Percentiles rank a stretch among this genome's conserved stretches.
Evolutionary conservation across 2,888 invertebrate species (phyloP).

Genomic region (Seira musarum): DNA sequence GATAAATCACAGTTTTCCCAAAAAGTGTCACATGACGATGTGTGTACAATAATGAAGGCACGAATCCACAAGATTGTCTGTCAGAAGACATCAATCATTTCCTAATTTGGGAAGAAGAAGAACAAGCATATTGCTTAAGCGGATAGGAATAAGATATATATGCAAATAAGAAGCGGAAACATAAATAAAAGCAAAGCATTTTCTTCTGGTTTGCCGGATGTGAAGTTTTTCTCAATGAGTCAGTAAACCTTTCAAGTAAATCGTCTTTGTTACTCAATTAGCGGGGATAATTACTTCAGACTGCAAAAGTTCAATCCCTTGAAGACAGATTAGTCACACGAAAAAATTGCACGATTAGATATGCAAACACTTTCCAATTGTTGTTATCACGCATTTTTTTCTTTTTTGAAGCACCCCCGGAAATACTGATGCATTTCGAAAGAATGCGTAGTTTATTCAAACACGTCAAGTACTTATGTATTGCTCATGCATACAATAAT

Average conservation of each 20-base stretch:
- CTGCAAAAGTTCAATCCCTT: no score
- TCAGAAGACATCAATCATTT: constrained; percentile 13
- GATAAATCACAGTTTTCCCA: no score
- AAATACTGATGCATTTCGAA: background rate
- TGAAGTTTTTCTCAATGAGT: background rate
- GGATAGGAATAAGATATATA: background rate
- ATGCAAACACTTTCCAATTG: no score
- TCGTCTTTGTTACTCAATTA: no score
- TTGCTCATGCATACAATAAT: background rate
- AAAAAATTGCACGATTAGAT: no score
- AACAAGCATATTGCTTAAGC: constrained; percentile 20
- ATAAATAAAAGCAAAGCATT: background rate
- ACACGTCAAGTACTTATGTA: background rate
- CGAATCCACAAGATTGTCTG: background rate
- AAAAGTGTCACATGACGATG: no score
- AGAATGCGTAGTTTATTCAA: background rate
- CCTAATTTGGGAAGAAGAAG: constrained; percentile 42
- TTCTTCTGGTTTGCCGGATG: constrained; percentile 1
- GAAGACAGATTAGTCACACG: no score
- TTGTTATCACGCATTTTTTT: background rate
- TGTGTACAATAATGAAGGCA: no score
- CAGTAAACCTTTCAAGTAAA: background rate
- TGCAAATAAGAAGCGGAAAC: background rate
- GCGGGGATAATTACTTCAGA: no score
- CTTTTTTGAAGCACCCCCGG: background rate